Conservation (phyloP, 2,113 vertebrate species). For the Pteronura brasiliensis region DNA sequence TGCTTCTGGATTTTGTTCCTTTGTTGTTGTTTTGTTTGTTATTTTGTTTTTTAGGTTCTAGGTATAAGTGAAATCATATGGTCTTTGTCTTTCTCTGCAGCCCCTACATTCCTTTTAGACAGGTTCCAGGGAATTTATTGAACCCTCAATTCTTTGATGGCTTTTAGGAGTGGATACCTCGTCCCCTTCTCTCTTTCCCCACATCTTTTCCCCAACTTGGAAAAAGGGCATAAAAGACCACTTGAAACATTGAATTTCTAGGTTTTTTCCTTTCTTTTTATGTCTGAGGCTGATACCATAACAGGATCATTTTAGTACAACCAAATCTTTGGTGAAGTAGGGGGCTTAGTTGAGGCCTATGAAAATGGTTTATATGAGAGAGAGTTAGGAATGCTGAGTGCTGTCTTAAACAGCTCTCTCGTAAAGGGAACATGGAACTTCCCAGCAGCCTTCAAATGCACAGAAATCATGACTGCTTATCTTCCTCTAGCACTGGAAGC, state of each 20-base stretch:
- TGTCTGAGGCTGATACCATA: not conserved
- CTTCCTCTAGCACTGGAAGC: not conserved
- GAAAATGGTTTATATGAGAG: not conserved
- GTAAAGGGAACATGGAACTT: not conserved
- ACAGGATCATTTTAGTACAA: not conserved
- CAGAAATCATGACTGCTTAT: not conserved
- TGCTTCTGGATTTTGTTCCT: not conserved
- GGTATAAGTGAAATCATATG: not conserved
- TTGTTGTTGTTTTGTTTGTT: not conserved
- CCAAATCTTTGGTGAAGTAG: not conserved
- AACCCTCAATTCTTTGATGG: not conserved
- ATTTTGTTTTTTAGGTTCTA: not conserved
- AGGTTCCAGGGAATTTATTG: not conserved
- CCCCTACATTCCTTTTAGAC: not conserved
- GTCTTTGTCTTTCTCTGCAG: not conserved
- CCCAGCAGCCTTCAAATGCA: not conserved
- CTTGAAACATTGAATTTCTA: not conserved
- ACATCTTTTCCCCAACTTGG: not conserved
- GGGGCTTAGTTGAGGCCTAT: not conserved
- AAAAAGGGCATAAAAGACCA: slow-evolving; percentile 23
- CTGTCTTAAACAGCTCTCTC: not conserved
- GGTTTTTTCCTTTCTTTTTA: slow-evolving; percentile 14
- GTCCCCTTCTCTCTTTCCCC: not conserved
- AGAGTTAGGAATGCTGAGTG: not conserved
- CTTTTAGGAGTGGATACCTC: not conserved